Base-by-base conservation (phyloP, 2,797 vertebrate genomes). In the Triplophysa bombifrons region DNA sequence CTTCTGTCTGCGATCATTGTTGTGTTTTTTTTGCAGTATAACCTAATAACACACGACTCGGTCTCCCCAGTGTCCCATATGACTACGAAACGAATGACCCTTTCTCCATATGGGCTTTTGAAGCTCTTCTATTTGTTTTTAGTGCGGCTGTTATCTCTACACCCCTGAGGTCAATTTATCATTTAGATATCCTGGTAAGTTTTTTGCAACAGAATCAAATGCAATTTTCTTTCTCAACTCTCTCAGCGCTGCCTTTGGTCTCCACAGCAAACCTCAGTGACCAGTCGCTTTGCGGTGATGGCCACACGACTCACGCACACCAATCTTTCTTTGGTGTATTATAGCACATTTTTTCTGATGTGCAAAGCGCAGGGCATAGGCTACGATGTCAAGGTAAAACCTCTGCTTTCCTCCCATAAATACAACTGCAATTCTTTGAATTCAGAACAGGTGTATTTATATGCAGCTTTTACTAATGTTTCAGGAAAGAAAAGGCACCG, bases 311-410 rank as follows among this genome's bases (percentile, higher is more conserved):
- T 96, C 88, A 90, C 88, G 78, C 95, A 97, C 53, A 88, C 87
- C 27, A 91, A 92, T 82, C 94, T 98, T 12, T 94, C 95, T 0
- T 78, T 93, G 68, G 82, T 95, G 82, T 93, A 92, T 90, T 94
- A 94, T 46, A 90, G 72, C 0, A 90, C 95, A 1, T 94, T 98
- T 78, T 88, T 97, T 1, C 93, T 92, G 89, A 90, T 86, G 60
- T 98, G 96, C 85, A 91, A 93, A 84, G 91, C 91, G 72, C 93
- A 86, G 0, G 93, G 95, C 22, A 90, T 97, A 20, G 94, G 94
- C 80, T 98, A 95, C 84, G 92, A 96, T 88, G 85, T 91, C 25
- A 93, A 95, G 96, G 96, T 98, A 94, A 2, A 88, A 69, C 56
- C 34, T 41, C 12, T 70, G 13, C 72, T 66, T 17, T n/a, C 4